These are phyloP conservation scores for Tethya wilhelma DNA, from an alignment of 37 sponge, comb jelly and placozoan genomes.

Conservation along the genomic window DNA sequence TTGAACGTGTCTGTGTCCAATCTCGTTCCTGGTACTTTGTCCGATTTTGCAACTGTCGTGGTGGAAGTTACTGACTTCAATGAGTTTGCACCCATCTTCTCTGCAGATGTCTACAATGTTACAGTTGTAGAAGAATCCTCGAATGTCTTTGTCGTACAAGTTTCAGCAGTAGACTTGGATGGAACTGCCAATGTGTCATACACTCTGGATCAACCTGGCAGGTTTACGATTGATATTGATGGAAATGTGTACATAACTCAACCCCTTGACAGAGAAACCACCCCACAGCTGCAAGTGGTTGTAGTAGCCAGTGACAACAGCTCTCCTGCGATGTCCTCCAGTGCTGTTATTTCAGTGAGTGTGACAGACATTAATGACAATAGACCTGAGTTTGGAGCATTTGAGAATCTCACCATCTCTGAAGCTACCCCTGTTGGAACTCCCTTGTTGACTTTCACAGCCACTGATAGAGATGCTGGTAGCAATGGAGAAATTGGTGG, in stretches of 20 bases:
- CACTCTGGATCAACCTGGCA: not conserved
- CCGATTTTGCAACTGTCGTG: slow-evolving; percentile 15
- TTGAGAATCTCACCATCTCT: not conserved
- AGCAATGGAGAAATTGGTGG: slow-evolving; percentile 38
- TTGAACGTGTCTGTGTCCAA: slow-evolving; percentile 29
- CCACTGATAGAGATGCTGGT: slow-evolving; percentile 61
- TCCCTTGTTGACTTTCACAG: slow-evolving; percentile 14
- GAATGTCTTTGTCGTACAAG: slow-evolving; percentile 29
- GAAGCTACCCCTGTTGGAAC: slow-evolving; percentile 40
- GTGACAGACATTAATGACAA: slow-evolving; percentile 82
- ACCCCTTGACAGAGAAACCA: slow-evolving; percentile 51
- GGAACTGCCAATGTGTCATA: slow-evolving; percentile 51
- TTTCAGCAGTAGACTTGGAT: slow-evolving; percentile 51
- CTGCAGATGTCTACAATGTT: not conserved
- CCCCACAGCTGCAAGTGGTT: slow-evolving; percentile 15
- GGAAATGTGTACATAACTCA: slow-evolving; percentile 18
- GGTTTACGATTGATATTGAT: not conserved
- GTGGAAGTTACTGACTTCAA: slow-evolving; percentile 59
- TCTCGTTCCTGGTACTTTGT: not conserved
- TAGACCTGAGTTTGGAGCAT: slow-evolving; percentile 38
- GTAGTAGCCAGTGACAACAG: slow-evolving; percentile 65
- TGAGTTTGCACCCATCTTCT: slow-evolving; percentile 70
- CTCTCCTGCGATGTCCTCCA: not conserved
- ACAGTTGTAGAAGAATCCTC: slow-evolving; percentile 42
- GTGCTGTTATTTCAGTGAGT: slow-evolving; percentile 37